Percentiles rank a stretch among this genome's conserved stretches.
These are phyloP conservation scores for Marmota monax DNA, from an alignment of 2,113 vertebrate species.

Conservation along the genomic window DNA sequence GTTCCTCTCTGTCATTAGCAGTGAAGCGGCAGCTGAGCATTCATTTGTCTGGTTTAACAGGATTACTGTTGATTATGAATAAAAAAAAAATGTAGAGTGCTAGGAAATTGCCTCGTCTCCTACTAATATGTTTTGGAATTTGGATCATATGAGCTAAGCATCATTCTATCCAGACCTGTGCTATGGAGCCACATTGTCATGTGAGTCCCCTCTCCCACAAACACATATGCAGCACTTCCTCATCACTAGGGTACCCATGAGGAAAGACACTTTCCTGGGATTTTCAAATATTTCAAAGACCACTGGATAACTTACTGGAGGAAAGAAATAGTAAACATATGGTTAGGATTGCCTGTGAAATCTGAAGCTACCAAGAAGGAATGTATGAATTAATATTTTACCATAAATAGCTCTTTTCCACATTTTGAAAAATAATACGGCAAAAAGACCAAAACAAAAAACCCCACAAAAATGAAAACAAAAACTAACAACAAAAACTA, in stretches of 20 bases:
- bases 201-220: neutral
- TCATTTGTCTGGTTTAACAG: neutral
- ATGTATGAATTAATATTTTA: slow-evolving; percentile 1
- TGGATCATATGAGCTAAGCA: neutral
- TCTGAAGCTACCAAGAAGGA: neutral
- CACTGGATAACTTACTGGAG: neutral
- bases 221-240: neutral
- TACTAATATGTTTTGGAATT: neutral
- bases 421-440: neutral
- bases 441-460: neutral
- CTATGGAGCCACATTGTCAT: neutral
- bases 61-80: slow-evolving; percentile 49
- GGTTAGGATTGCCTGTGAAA: neutral
- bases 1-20: slow-evolving; percentile 75
- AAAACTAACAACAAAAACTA: neutral
- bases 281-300: slow-evolving; percentile 37
- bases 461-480: neutral
- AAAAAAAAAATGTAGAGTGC: neutral
- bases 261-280: neutral
- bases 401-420: neutral
- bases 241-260: neutral
- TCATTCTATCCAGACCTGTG: neutral
- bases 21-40: slow-evolving; percentile 73
- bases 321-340: neutral
- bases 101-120: neutral